Evolutionary conservation across 1,140 invertebrate species (phyloP).

Genomic region (Protaetia brevitarsis): DNA sequence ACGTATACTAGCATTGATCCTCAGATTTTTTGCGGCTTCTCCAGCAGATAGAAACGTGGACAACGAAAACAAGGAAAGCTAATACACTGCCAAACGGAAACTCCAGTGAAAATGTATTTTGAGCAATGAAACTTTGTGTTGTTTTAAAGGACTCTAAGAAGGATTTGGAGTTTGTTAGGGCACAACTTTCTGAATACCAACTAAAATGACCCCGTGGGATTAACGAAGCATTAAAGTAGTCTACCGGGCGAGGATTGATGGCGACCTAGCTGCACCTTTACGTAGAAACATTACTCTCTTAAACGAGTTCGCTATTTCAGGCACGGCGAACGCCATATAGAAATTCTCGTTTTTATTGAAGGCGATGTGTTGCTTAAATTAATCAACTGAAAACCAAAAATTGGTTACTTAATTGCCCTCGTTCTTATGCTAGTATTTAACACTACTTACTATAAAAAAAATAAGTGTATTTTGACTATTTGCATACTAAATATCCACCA

Average conservation of each 20-base stretch:
- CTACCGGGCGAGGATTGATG: not conserved
- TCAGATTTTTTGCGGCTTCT: not conserved
- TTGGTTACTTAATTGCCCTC: too few species aligned
- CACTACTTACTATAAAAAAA: too few species aligned
- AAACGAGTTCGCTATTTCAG: not conserved
- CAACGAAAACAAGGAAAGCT: not conserved
- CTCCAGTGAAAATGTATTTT: not conserved
- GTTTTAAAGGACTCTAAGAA: slow-evolving; percentile 4
- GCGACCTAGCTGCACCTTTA: not conserved
- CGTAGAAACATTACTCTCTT: not conserved
- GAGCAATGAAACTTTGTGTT: not conserved
- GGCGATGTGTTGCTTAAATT: too few species aligned
- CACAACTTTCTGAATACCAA: slow-evolving; percentile 1
- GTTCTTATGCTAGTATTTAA: too few species aligned
- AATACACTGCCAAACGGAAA: not conserved
- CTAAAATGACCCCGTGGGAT: not conserved
- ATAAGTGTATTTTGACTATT: too few species aligned
- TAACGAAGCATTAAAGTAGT: slow-evolving; percentile 1
- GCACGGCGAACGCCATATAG: not conserved
- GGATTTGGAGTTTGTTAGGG: slow-evolving; percentile 9
- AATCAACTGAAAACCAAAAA: too few species aligned
- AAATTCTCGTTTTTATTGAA: not conserved
- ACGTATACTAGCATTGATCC: not conserved
- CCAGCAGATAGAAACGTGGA: not conserved
- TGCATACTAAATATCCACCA: too few species aligned